Conservation (phyloP, 2,797 vertebrate genomes). For the Chaunax sp. region DNA sequence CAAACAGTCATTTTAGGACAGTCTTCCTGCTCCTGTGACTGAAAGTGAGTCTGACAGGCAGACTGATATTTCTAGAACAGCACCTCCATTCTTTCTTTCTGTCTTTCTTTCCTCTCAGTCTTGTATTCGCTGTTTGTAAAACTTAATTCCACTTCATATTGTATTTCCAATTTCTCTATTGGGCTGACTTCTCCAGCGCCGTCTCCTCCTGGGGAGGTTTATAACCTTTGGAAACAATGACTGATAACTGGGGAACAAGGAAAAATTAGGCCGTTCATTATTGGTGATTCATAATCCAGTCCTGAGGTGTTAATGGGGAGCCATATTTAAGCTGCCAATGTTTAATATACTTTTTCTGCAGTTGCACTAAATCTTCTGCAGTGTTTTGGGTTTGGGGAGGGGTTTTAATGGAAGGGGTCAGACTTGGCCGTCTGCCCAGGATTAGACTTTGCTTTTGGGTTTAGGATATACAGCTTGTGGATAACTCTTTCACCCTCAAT, state of each 20-base stretch:
- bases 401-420: constrained; percentile 53
- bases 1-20: no score
- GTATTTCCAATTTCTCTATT: constrained; percentile 35
- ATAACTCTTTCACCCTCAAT: constrained; percentile 37
- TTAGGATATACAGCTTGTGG: constrained; percentile 34
- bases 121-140: constrained; percentile 19
- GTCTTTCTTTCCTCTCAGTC: constrained; percentile 2
- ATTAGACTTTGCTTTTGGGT: constrained; percentile 41
- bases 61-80: no score
- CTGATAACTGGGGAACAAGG: constrained; percentile 63
- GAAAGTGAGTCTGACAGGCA: no score
- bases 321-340: constrained; percentile 70
- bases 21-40: no score
- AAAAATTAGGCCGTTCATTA: constrained; percentile 58
- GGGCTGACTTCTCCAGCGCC: background rate
- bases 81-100: no score
- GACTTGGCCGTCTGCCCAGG: constrained; percentile 63
- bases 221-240: constrained; percentile 70
- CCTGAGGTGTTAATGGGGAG: constrained; percentile 70
- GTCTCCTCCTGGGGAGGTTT: constrained; percentile 44
- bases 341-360: constrained; percentile 72
- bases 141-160: constrained; percentile 42
- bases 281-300: constrained; percentile 74
- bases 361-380: constrained; percentile 68
- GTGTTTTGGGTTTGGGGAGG: constrained; percentile 22